A percentile compares a stretch with the other conserved stretches of the same genome.
These are phyloP conservation scores for Isurus oxyrinchus DNA, from an alignment of 2,113 vertebrate genomes.

Conservation along the genomic window DNA sequence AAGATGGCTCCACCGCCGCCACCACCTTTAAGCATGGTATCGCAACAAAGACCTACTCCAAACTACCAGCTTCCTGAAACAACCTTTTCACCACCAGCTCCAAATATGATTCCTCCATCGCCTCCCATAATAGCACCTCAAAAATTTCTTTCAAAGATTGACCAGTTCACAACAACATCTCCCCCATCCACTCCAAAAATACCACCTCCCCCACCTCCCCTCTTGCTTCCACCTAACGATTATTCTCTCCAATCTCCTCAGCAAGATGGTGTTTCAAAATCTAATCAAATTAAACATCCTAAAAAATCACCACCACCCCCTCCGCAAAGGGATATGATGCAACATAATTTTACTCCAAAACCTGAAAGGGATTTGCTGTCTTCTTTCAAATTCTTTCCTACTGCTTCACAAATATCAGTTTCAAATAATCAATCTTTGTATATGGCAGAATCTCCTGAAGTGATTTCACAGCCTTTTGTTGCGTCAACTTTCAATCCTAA, in stretches of 20 bases:
- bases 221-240: not conserved
- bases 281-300: not conserved
- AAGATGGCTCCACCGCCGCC: conserved; percentile 33
- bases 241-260: not conserved
- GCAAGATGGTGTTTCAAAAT: not conserved
- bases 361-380: not conserved
- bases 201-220: conserved; percentile 44
- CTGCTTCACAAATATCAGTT: not conserved
- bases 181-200: conserved; percentile 38
- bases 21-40: conserved; percentile 24
- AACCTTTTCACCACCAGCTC: not conserved
- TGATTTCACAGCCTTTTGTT: conserved; percentile 40
- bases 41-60: conserved; percentile 26
- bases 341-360: not conserved
- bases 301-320: conserved; percentile 60
- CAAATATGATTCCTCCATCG: conserved; percentile 37
- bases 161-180: conserved; percentile 49
- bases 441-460: conserved; percentile 45
- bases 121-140: conserved; percentile 53
- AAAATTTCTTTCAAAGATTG: conserved; percentile 41
- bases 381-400: not conserved
- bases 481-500: conserved; percentile 64
- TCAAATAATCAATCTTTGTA: not conserved
- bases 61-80: not conserved
- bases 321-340: conserved; percentile 40